A percentile compares a stretch with the other conserved stretches of the same genome.
These are phyloP conservation scores for Siphamia tubifer DNA, from an alignment of 2,113 vertebrate genomes.

Conservation along the genomic window DNA sequence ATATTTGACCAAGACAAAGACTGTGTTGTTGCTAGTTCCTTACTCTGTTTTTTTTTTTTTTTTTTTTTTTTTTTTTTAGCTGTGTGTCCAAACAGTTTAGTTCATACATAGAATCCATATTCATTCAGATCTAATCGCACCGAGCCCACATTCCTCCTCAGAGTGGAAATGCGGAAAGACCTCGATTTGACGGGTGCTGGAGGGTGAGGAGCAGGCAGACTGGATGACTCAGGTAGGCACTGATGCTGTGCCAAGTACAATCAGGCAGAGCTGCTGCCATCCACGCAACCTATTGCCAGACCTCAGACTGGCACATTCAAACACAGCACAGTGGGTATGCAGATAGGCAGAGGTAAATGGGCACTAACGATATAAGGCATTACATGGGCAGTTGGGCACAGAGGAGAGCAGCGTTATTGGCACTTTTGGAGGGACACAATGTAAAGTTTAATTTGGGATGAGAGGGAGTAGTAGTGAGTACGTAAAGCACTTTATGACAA, in stretches of 20 bases:
- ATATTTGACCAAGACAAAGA: not conserved
- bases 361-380: conserved; percentile 31
- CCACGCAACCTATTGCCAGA: conserved; percentile 37
- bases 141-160: conserved; percentile 27
- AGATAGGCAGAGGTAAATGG: conserved; percentile 46
- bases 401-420: conserved; percentile 25
- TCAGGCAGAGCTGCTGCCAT: conserved; percentile 50
- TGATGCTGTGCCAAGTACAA: conserved; percentile 69
- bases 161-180: conserved; percentile 41
- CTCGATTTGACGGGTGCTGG: conserved; percentile 51
- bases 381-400: conserved; percentile 68
- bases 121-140: conserved; percentile 33
- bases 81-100: not conserved
- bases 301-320: conserved; percentile 53
- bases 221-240: conserved; percentile 74
- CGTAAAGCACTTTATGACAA: not conserved
- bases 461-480: not conserved
- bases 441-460: conserved; percentile 22
- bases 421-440: conserved; percentile 7
- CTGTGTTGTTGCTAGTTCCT: not conserved
- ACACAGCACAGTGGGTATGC: conserved; percentile 38
- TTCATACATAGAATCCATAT: not conserved
- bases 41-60: not conserved
- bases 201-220: conserved; percentile 61
- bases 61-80: too few relatives aligned